These are phyloP conservation scores for Pristionchus japonicus DNA, from an alignment of 2,888 invertebrate genomes.

Conservation along the genomic window DNA sequence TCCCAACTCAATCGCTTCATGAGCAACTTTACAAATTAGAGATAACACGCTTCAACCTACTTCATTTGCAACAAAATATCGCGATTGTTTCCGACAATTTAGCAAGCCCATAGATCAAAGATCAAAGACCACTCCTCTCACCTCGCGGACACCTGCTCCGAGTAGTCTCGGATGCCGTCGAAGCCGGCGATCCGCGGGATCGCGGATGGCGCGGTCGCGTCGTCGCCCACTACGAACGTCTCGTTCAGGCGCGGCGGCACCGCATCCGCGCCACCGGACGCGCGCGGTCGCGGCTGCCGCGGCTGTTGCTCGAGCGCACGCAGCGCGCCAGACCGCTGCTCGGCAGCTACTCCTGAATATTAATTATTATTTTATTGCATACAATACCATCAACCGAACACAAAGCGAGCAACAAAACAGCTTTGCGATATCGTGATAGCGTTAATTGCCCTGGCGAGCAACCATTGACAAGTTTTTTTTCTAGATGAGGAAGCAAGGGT, in stretches of 20 bases:
- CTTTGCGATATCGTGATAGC: too few relatives aligned
- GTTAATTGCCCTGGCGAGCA: too few relatives aligned
- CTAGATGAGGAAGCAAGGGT: too few relatives aligned
- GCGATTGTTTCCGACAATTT: too few relatives aligned
- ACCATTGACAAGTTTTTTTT: too few relatives aligned
- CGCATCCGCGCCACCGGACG: not conserved
- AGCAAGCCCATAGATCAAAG: not conserved
- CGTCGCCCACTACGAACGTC: constrained; percentile 8
- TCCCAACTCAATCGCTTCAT: too few relatives aligned
- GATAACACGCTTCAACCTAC: too few relatives aligned
- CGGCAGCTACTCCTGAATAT: constrained; percentile 6
- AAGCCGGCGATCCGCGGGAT: constrained; percentile 32
- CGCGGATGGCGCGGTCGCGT: not conserved
- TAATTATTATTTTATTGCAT: too few relatives aligned
- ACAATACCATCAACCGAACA: too few relatives aligned
- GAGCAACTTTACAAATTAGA: too few relatives aligned
- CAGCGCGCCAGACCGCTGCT: constrained; percentile 14
- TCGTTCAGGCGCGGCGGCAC: not conserved
- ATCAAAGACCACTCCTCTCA: not conserved
- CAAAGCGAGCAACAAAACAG: too few relatives aligned
- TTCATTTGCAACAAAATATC: too few relatives aligned
- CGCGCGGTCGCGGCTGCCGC: not conserved
- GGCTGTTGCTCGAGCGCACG: not conserved
- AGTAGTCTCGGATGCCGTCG: constrained; percentile 30
- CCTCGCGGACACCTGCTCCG: constrained; percentile 6